Conservation (phyloP, 1,140 invertebrate species). For the Diabrotica undecimpunctata region DNA sequence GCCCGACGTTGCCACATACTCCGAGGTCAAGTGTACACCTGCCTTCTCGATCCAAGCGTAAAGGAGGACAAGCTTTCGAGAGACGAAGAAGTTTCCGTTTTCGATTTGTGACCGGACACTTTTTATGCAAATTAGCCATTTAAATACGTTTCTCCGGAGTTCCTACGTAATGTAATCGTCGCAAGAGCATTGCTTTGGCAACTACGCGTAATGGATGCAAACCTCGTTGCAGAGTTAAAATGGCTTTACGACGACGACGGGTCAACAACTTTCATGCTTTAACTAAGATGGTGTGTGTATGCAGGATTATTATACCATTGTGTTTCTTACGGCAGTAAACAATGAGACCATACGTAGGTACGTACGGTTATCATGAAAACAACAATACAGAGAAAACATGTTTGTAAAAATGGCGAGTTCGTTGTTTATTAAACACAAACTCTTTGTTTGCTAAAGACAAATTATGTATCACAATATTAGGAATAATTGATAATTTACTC, state of each 20-base stretch:
- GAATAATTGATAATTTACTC: too few relatives aligned
- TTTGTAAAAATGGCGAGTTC: too few relatives aligned
- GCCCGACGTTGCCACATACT: conserved; percentile 8
- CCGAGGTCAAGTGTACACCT: conserved; percentile 17
- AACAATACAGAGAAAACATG: too few relatives aligned
- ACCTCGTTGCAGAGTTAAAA: conserved; percentile 11
- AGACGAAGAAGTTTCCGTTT: conserved; percentile 5
- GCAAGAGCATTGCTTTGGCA: conserved; percentile 4
- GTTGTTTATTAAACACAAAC: too few relatives aligned
- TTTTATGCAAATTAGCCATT: conserved; percentile 12
- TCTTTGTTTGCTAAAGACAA: too few relatives aligned
- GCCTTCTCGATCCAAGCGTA: conserved; percentile 5
- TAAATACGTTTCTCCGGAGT: conserved; percentile 7
- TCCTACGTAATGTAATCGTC: neutral
- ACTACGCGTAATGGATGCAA: conserved; percentile 6
- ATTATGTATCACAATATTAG: too few relatives aligned
- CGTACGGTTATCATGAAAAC: too few relatives aligned
- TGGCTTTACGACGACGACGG: neutral
- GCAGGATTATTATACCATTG: too few relatives aligned
- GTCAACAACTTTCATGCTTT: conserved; percentile 15
- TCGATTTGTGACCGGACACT: neutral
- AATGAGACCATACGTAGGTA: too few relatives aligned
- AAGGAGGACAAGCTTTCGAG: conserved; percentile 4
- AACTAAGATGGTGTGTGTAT: too few relatives aligned
- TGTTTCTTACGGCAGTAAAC: too few relatives aligned